phyloP scores from a whole-genome alignment of 2,888 invertebrate species.

The Agrochola macilenta region DNA sequence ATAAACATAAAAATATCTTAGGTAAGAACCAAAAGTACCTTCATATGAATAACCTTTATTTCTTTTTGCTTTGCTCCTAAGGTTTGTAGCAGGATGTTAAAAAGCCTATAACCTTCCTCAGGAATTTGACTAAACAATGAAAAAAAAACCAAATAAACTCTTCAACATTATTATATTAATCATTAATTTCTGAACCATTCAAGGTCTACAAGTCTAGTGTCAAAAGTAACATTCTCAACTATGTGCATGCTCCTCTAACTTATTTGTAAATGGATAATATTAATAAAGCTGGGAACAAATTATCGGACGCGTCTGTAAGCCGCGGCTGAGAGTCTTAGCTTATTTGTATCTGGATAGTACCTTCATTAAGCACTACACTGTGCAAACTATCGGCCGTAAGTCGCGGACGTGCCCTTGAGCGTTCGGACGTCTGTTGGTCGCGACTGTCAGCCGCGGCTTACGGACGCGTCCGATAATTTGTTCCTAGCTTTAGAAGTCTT shows the following conservation, averaged over 20 bases:
- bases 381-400: too few relatives aligned
- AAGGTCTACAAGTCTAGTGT: background rate
- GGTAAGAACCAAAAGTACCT: background rate
- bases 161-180: background rate
- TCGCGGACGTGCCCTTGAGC: too few relatives aligned
- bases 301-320: too few relatives aligned
- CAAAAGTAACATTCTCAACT: background rate
- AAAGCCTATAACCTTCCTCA: background rate
- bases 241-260: background rate
- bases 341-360: too few relatives aligned
- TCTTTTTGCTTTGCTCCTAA: background rate
- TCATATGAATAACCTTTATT: background rate
- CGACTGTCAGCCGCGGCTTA: too few relatives aligned
- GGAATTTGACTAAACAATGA: background rate
- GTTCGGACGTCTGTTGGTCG: too few relatives aligned
- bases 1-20: background rate
- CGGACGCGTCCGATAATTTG: too few relatives aligned
- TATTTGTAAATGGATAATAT: constrained; percentile 9
- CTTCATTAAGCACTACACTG: too few relatives aligned
- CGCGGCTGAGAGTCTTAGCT: too few relatives aligned
- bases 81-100: background rate
- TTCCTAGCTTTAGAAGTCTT: too few relatives aligned
- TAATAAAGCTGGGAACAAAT: too few relatives aligned
- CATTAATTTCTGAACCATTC: background rate
- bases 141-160: background rate